A percentile compares a stretch with the other conserved stretches of the same genome.
phyloP scores from a whole-genome alignment of 2,797 vertebrate genomes.

The Propithecus deckenii region DNA sequence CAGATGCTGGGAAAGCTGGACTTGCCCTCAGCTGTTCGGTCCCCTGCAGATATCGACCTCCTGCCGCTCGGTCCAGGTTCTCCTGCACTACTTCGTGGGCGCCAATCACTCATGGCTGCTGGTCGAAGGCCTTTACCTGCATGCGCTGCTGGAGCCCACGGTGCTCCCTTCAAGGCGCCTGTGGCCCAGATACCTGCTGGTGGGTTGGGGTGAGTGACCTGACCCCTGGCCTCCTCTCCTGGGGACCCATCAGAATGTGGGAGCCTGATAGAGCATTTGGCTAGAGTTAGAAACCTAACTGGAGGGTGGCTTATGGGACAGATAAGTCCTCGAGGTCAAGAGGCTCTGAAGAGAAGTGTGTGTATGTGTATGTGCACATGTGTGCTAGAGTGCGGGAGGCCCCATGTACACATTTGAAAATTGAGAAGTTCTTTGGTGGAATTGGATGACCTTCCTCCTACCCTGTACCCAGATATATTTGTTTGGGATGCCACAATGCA shows the following conservation, averaged over 20 bases:
- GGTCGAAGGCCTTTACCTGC: conserved; percentile 96
- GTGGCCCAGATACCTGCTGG: conserved; percentile 91
- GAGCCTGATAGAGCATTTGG: neutral
- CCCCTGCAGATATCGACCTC: conserved; percentile 85
- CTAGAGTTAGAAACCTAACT: neutral
- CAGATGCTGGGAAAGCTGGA: neutral
- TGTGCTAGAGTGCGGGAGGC: neutral
- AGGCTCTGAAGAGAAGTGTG: neutral
- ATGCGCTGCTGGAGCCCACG: conserved; percentile 91
- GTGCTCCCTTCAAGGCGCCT: conserved; percentile 90
- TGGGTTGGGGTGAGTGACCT: conserved; percentile 94
- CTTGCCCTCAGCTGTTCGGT: conserved; percentile 11
- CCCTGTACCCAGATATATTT: neutral
- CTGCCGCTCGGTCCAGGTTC: conserved; percentile 91
- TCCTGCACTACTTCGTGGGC: conserved; percentile 94
- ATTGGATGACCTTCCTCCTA: neutral
- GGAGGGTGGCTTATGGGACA: neutral
- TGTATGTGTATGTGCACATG: no score
- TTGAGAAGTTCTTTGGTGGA: neutral
- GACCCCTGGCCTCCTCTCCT: neutral
- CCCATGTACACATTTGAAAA: neutral
- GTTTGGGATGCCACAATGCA: neutral
- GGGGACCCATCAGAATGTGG: neutral
- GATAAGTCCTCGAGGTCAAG: neutral
- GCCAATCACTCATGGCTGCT: conserved; percentile 96